A percentile compares a stretch with the other conserved stretches of the same genome.
Evolutionary conservation across 2,888 invertebrate species (phyloP).

Genomic region (Anodontia alba): DNA sequence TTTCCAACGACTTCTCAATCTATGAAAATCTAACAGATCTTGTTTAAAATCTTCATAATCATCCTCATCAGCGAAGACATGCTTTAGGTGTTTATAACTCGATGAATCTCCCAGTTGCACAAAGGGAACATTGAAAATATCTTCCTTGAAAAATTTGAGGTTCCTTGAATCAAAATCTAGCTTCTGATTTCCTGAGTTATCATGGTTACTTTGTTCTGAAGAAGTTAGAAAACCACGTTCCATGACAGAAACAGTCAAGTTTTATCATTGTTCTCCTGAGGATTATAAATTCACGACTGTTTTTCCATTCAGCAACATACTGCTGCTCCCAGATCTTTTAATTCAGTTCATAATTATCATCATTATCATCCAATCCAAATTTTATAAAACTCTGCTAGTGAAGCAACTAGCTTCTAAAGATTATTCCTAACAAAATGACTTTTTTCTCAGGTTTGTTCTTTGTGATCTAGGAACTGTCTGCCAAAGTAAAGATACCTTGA

Average conservation of each 20-base stretch:
- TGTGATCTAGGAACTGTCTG: not conserved
- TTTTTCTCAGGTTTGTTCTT: no score
- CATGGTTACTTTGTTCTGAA: not conserved
- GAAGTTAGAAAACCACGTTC: not conserved
- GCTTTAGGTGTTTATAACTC: conserved; percentile 67
- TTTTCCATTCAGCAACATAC: no score
- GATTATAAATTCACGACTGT: not conserved
- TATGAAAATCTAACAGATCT: conserved; percentile 72
- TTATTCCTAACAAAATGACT: no score
- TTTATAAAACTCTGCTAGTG: no score
- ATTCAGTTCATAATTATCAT: no score
- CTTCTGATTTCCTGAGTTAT: conserved; percentile 26
- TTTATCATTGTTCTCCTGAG: not conserved
- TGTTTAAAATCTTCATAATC: conserved; percentile 81
- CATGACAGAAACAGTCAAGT: conserved; percentile 6
- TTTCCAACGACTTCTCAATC: conserved; percentile 52
- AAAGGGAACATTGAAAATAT: conserved; percentile 64
- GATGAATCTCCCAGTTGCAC: conserved; percentile 63
- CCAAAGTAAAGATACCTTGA: conserved; percentile 6
- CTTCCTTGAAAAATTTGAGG: conserved; percentile 64
- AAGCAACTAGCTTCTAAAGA: no score
- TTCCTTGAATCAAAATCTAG: conserved; percentile 56
- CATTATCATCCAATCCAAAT: no score
- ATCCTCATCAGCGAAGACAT: conserved; percentile 76
- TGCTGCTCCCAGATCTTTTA: no score